Evolutionary conservation across 1,140 invertebrate genomes (phyloP), one percentile per base, ranked within the genome.

Genomic region (Philaenus spumarius): DNA sequence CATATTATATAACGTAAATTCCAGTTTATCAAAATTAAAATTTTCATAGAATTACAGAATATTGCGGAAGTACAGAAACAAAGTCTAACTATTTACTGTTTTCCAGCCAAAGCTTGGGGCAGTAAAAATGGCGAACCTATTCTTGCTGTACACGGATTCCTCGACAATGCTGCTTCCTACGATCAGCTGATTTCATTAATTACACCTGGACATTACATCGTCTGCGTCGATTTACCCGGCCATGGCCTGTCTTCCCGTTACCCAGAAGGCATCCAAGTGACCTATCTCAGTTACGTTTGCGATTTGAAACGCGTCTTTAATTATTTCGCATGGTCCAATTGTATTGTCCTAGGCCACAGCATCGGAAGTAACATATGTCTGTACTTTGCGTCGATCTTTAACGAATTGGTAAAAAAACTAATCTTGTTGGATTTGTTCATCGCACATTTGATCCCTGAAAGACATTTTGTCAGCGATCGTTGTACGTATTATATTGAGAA

Each of bases 131-230:
- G 77, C 42, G 66, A 71, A 5, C 75, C 73, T 1, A 73, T 87
- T 2, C 64, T 89, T 11, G 68, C 77, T 6, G 72, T 83, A 22
- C 86, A 89, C 67, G 87, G 86, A 1, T 60, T 68, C 15, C 64
- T 75, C 55, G 84, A 86, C 64, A 87, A 87, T 64, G 79, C 81
- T 20, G 80, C 78, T 7, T 72, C 79, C n/a, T 89, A 86, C 69
- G 77, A 85, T 56, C 74, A 75, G 19, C 71, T 90, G 3, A 74
- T 86, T 35, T 71, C 77, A 17, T 59, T 78, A 14, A 70, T 89
- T 40, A 80, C 82, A 2, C 63, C 69, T 42, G 64, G 72, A 2
- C 80, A 77, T 63, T 83, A 81, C 61, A 82, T 82, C 58, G 77
- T 87, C 5, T 77, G 77, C 64, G 71, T 86, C 24, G 86, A 88